Evolutionary conservation across 2,797 vertebrate genomes (phyloP).

Genomic region (Sebastiscus tertius): DNA sequence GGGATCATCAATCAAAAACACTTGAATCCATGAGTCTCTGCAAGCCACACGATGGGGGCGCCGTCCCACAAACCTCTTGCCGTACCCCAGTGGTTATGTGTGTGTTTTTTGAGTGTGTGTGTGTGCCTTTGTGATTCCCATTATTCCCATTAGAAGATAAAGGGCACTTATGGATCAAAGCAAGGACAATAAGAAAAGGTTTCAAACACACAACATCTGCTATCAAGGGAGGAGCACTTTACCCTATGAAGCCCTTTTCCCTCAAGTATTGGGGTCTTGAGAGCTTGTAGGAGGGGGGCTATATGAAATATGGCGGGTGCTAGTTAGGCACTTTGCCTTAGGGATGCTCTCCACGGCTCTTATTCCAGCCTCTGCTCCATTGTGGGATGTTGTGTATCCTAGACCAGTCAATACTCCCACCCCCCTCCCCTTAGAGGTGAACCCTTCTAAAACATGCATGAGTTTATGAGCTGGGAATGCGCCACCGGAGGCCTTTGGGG

Average conservation of each 20-base stretch:
- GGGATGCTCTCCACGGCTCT: conserved; percentile 74
- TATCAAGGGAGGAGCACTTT: conserved; percentile 52
- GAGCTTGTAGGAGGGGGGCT: conserved; percentile 32
- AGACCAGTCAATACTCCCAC: conserved; percentile 76
- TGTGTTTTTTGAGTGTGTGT: no score
- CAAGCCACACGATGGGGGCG: conserved; percentile 13
- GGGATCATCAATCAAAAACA: conserved; percentile 77
- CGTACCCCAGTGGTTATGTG: neutral
- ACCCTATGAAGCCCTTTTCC: conserved; percentile 35
- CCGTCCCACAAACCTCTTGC: conserved; percentile 11
- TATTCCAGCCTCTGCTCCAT: conserved; percentile 63
- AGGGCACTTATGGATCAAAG: conserved; percentile 50
- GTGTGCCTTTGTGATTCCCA: conserved; percentile 5
- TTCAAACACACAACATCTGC: conserved; percentile 54
- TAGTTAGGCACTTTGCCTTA: conserved; percentile 66
- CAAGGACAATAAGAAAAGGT: conserved; percentile 38
- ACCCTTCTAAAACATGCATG: conserved; percentile 84
- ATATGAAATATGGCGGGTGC: conserved; percentile 60
- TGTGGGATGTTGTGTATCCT: conserved; percentile 74
- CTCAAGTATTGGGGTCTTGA: conserved; percentile 39
- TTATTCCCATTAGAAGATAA: conserved; percentile 29
- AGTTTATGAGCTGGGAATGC: conserved; percentile 71
- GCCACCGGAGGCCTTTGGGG: conserved; percentile 69
- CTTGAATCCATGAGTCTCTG: conserved; percentile 56
- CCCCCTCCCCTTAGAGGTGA: conserved; percentile 58